Evolutionary conservation across 1,140 invertebrate species (phyloP), one percentile per base, ranked within the genome.

Genomic region (Scaptomyza hsui): DNA sequence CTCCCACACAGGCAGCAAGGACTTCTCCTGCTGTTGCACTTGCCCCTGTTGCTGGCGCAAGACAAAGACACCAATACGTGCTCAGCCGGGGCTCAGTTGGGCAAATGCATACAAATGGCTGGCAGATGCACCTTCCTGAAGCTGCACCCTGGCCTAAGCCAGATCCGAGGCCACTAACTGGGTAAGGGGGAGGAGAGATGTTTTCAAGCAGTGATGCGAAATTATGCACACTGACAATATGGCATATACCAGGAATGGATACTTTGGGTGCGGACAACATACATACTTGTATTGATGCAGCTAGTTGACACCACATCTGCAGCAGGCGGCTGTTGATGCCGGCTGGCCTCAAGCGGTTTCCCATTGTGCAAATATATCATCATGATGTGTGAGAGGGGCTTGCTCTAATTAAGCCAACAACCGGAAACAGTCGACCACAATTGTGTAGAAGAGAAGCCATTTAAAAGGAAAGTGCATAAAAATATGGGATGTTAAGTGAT

Each of bases 51-150:
- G 32, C 51, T 35, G 21, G 13, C 16, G 16, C 76, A 83, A 83
- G 80, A 80, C 81, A 86, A 73, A 73, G 76, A 76, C 57, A 65
- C 61, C 18, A 61, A 55, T 72, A 76, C 76, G 75, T 75, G 76
- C 81, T 60, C 60, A 47, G 65, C 72, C 41, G 55, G n/a, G 48
- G 75, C 79, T 83, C 72, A 76, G 81, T 73, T 70, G 37, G 60
- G 68, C 63, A 85, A 82, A 86, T 85, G 81, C 81, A 85, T 86
- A 85, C 76, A 85, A 85, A 85, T 85, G 77, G 80, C 64, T 42
- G 52, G 60, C 68, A 64, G 45, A 18, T 39, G 60, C 39, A 18
- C 10, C 45, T 19, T 44, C 10, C 9, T 21, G 16, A 6, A 9
- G 7, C 19, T 49, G 56, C 19, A 21, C 18, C 45, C 10, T n/a